phyloP scores from a whole-genome alignment of 2,888 invertebrate species.

The Mystacides longicornis region DNA sequence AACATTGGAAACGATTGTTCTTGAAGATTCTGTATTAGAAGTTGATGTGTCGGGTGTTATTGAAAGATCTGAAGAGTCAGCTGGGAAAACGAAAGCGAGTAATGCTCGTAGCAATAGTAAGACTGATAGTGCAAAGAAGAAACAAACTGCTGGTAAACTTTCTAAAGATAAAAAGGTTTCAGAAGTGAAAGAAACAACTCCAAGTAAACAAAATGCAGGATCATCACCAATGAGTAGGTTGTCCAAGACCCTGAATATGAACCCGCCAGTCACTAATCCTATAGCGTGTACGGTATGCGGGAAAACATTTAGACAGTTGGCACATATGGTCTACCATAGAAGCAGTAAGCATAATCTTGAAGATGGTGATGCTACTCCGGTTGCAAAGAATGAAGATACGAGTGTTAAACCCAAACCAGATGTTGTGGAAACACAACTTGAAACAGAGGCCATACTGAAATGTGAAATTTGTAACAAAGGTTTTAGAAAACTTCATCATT shows the following conservation, averaged over 20 bases:
- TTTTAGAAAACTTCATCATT: constrained; percentile 44
- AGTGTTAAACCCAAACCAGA: neutral
- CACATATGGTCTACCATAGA: constrained; percentile 42
- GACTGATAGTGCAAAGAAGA: neutral
- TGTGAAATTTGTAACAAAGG: constrained; percentile 46
- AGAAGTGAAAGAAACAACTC: constrained; percentile 7
- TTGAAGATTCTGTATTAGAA: neutral
- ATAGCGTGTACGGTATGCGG: constrained; percentile 43
- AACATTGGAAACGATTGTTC: neutral
- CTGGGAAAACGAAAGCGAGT: neutral
- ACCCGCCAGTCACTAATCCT: constrained; percentile 11
- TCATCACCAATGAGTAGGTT: constrained; percentile 30
- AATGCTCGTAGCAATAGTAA: neutral
- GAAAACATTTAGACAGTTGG: constrained; percentile 43
- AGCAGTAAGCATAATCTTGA: constrained; percentile 14
- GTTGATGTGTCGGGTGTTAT: neutral
- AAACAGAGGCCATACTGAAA: constrained; percentile 32
- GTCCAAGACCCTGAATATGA: constrained; percentile 28
- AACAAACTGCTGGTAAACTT: neutral
- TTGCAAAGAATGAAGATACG: neutral
- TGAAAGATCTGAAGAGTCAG: neutral
- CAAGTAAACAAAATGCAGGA: neutral
- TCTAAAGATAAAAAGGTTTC: constrained; percentile 12
- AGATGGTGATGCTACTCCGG: neutral
- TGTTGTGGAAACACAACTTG: constrained; percentile 27